Evolutionary conservation across 2,113 vertebrate genomes (phyloP).

Genomic region (Galeopterus variegatus): DNA sequence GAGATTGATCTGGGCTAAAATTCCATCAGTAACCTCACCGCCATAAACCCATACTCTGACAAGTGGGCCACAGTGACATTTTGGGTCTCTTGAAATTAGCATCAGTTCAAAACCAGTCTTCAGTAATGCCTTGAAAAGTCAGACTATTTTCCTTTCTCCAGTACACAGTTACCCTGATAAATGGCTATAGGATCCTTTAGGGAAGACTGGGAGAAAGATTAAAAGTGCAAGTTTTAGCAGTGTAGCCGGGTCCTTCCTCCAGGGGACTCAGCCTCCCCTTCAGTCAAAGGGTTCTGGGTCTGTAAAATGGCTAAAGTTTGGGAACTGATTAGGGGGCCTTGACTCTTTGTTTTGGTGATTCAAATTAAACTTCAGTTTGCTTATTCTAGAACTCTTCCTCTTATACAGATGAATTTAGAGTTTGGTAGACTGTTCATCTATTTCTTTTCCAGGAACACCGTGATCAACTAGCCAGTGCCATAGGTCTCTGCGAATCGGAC

Average conservation of each 20-base stretch:
- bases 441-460: not conserved
- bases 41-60: not conserved
- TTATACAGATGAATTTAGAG: not conserved
- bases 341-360: not conserved
- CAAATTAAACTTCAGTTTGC: not conserved
- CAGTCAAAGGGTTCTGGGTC: not conserved
- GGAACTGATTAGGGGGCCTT: not conserved
- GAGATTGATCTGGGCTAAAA: not conserved
- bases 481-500: not conserved
- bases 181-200: not conserved
- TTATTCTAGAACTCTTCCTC: not conserved
- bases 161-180: not conserved
- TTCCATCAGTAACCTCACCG: not conserved
- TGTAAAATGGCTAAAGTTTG: not conserved
- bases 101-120: not conserved
- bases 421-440: not conserved
- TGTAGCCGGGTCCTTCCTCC: not conserved
- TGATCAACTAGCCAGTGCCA: not conserved
- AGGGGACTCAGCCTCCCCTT: not conserved
- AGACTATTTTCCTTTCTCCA: not conserved
- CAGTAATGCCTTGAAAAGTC: not conserved
- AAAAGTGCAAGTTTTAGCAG: not conserved
- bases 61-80: not conserved
- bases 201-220: not conserved
- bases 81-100: not conserved